Conservation (phyloP, 2,888 invertebrate genomes). For the Germaria angustata region DNA sequence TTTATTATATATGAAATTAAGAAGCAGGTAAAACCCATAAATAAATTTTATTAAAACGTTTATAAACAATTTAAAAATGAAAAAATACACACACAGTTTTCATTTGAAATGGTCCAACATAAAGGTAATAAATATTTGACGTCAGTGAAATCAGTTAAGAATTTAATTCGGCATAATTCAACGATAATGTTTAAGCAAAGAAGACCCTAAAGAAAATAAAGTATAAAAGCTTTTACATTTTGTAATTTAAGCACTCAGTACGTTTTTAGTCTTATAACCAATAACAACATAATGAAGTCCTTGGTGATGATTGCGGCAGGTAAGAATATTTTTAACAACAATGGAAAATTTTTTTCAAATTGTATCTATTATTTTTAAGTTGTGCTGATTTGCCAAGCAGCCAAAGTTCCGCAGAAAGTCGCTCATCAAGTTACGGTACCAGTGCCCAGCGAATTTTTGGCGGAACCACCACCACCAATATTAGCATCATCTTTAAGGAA, state of each 20-base stretch:
- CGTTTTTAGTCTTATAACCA: background rate
- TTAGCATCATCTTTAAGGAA: background rate
- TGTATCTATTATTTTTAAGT: slow-evolving; percentile 62
- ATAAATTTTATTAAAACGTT: slow-evolving; percentile 30
- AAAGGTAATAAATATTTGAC: slow-evolving; percentile 23
- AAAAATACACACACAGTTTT: background rate
- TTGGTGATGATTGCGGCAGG: slow-evolving; percentile 71
- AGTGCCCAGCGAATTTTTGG: slow-evolving; percentile 65
- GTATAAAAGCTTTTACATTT: slow-evolving; percentile 41
- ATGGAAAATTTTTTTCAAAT: background rate
- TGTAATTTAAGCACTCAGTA: slow-evolving; percentile 8
- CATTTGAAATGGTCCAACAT: background rate
- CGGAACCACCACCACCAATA: background rate
- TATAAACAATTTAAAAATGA: background rate
- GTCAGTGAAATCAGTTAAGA: background rate
- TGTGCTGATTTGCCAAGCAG: slow-evolving; percentile 71
- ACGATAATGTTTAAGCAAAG: background rate
- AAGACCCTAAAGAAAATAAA: background rate
- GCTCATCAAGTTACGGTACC: slow-evolving; percentile 68
- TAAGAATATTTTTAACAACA: slow-evolving; percentile 58
- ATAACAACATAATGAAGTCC: slow-evolving; percentile 50
- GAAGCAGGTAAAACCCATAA: background rate
- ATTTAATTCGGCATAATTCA: background rate
- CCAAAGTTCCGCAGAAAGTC: slow-evolving; percentile 70
- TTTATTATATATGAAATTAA: background rate